Percentiles rank a stretch among this genome's conserved stretches.
phyloP scores from a whole-genome alignment of 2,113 vertebrate genomes.

The Anser cygnoides region DNA sequence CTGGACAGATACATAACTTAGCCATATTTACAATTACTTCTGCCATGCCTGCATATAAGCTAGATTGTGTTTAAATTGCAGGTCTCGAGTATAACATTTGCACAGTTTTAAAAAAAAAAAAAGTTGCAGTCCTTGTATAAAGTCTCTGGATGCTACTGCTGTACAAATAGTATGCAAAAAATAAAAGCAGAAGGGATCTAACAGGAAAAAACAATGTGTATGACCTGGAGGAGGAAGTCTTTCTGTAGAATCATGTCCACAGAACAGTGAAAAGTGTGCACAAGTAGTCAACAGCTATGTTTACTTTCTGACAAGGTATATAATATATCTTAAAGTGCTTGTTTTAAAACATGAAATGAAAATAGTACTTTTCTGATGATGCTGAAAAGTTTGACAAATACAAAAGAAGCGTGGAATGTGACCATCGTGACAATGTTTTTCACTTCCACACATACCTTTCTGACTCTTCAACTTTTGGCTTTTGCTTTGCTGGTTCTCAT shows the following conservation, averaged over 20 bases:
- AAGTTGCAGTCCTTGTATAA: background rate
- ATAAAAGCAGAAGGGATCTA: background rate
- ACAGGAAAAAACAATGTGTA: background rate
- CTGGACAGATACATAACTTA: background rate
- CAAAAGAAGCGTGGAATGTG: background rate
- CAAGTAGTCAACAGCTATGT: background rate
- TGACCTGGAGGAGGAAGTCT: background rate
- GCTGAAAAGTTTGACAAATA: background rate
- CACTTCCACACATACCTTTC: background rate
- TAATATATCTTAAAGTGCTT: background rate
- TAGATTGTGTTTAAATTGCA: background rate
- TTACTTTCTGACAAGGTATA: background rate
- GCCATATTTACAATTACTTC: background rate
- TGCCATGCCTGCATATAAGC: background rate
- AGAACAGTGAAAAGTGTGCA: background rate
- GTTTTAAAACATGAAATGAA: background rate
- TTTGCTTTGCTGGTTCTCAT: background rate
- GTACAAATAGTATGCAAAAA: too few relatives aligned
- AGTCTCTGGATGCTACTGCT: background rate
- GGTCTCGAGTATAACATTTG: background rate
- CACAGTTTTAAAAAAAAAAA: background rate
- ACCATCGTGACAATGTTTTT: background rate
- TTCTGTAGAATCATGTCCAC: background rate
- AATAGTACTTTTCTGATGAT: background rate
- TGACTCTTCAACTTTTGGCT: background rate